Base-by-base conservation (phyloP, 2,113 vertebrate species). In the Rhineura floridana region DNA sequence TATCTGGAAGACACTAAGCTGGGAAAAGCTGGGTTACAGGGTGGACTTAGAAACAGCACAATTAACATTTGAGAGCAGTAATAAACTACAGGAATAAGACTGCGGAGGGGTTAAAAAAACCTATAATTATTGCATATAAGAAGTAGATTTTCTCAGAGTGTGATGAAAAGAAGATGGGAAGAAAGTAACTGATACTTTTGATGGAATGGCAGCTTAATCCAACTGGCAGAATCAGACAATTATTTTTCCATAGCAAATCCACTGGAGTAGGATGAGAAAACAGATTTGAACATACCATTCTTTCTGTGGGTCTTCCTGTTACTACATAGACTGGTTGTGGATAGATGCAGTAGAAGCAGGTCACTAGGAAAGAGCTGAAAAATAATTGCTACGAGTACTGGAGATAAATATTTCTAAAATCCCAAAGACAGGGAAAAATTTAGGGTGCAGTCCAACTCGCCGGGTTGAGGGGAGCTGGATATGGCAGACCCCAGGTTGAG, bases 361-460 rank as follows among this genome's bases (percentile, higher is more conserved):
- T 21, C 13, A 75, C 3, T 75, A 39, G 69, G 19, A 72, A n/a
- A 72, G 12, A 55, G 0, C 2, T 2, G 69, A 72, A 9, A 13
- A 70, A 72, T 33, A 72, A 44, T 48, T 36, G 17, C 2, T 84
- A 44, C 42, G 67, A 36, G 12, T 19, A 59, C 36, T 12, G 30
- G n/a, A 84, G n/a, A 73, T 73, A 73, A 75, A 59, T 75, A 44
- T 46, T 1, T 17, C 80, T 52, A 30, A 0, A n/a, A 80, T 7
- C 1, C 5, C 0, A 55, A 0, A 0, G 55, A 15, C 19, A 10
- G 44, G 19, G 15, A 11, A 44, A 1, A 39, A 63, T 15, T 25
- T 19, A 59, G 30, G n/a, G n/a, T n/a, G n/a, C n/a, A n/a, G n/a
- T n/a, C n/a, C n/a, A n/a, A n/a, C n/a, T n/a, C n/a, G n/a, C n/a